A percentile compares a stretch with the other conserved stretches of the same genome.
Conservation (phyloP, 2,797 vertebrate genomes). For the Betta splendens region DNA sequence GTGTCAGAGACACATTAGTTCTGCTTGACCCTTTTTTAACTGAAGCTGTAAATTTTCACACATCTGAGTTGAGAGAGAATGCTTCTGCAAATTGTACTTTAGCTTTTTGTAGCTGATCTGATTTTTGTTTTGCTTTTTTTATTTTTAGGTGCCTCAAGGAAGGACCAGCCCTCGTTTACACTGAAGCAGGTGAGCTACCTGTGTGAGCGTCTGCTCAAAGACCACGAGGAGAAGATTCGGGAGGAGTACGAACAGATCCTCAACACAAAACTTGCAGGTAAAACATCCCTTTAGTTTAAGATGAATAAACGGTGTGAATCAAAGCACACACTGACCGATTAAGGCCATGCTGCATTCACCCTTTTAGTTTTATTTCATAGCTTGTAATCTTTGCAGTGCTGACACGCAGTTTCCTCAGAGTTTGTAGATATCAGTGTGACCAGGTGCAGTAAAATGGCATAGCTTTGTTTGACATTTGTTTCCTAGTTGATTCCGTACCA, state of each 20-base stretch:
- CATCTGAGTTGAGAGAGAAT: constrained; percentile 7
- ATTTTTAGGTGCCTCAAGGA: constrained; percentile 85
- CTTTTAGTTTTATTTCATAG: constrained; percentile 1
- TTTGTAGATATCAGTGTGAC: constrained; percentile 5
- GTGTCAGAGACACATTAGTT: constrained; percentile 35
- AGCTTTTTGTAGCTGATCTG: constrained; percentile 8
- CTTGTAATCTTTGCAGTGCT: constrained; percentile 8
- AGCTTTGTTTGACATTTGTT: not conserved
- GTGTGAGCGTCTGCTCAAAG: constrained; percentile 92
- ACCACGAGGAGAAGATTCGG: constrained; percentile 92
- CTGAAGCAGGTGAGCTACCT: constrained; percentile 91
- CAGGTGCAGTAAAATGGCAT: constrained; percentile 1
- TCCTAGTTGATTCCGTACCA: too few species aligned
- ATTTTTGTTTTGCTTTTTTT: constrained; percentile 29
- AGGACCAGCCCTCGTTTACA: constrained; percentile 91
- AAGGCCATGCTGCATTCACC: not conserved
- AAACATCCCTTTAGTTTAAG: not conserved
- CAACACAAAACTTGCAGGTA: constrained; percentile 93
- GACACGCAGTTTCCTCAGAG: constrained; percentile 2
- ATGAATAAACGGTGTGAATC: not conserved
- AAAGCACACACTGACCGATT: not conserved
- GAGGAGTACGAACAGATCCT: constrained; percentile 95
- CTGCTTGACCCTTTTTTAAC: constrained; percentile 35
- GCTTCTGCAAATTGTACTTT: not conserved
- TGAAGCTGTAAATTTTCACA: constrained; percentile 43